Evolutionary conservation across 2,797 vertebrate species (phyloP).

Genomic region (Scarus forsteni): DNA sequence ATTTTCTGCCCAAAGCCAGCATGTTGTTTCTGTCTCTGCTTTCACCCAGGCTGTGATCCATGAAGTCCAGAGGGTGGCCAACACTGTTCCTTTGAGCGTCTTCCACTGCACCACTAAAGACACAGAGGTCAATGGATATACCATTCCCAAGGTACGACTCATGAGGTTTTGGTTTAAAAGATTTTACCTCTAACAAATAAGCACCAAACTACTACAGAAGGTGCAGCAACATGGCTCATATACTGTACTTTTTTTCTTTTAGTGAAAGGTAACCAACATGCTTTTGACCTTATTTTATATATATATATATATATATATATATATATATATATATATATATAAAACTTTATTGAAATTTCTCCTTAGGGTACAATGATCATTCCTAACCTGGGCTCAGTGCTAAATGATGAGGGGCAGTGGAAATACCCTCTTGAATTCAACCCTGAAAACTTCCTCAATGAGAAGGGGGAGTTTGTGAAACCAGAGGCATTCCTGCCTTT

Average conservation of each 20-base stretch:
- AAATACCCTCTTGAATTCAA: conserved; percentile 82
- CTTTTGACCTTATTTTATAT: too few species aligned
- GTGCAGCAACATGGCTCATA: too few species aligned
- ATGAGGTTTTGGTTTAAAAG: not conserved
- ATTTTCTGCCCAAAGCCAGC: not conserved
- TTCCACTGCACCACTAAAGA: conserved; percentile 80
- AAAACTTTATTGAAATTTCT: not conserved
- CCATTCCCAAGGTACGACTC: conserved; percentile 80
- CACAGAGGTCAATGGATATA: conserved; percentile 83
- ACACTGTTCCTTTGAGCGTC: conserved; percentile 79
- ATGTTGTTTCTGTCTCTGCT: conserved; percentile 9
- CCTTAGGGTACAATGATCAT: conserved; percentile 79
- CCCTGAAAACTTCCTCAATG: conserved; percentile 81
- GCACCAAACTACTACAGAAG: not conserved
- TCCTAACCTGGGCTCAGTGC: conserved; percentile 74
- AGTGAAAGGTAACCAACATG: too few species aligned
- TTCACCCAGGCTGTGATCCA: conserved; percentile 80
- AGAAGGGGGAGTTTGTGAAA: conserved; percentile 79
- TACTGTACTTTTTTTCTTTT: too few species aligned
- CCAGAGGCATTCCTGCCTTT: conserved; percentile 84
- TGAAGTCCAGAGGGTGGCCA: conserved; percentile 81
- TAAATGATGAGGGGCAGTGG: conserved; percentile 80
- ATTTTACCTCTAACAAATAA: not conserved
- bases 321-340: not conserved
- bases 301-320: too few species aligned